Evolutionary conservation across 2,888 invertebrate species (phyloP).

Genomic region (Xiphydria camelus): DNA sequence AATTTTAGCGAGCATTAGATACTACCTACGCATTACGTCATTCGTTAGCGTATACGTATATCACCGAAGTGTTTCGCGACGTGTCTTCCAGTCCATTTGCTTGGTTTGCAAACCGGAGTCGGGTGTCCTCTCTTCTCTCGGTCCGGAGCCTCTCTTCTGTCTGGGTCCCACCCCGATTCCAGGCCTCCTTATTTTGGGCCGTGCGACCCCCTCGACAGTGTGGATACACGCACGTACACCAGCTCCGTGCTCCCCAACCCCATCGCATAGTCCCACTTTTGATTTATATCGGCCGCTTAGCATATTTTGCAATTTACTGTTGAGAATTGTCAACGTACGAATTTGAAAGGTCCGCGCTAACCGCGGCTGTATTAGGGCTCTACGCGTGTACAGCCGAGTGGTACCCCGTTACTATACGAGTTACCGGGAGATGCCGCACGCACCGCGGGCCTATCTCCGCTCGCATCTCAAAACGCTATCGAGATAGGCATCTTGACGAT

Average conservation of each 20-base stretch:
- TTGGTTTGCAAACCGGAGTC: slow-evolving; percentile 54
- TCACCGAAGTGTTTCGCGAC: slow-evolving; percentile 18
- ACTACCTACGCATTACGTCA: too few relatives aligned
- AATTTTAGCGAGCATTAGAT: too few relatives aligned
- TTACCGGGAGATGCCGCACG: not conserved
- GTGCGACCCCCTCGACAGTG: too few relatives aligned
- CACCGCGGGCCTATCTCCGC: slow-evolving; percentile 44
- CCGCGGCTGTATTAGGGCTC: slow-evolving; percentile 30
- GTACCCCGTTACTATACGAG: slow-evolving; percentile 39
- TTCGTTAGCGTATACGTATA: too few relatives aligned
- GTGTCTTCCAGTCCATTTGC: slow-evolving; percentile 54
- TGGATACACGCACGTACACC: too few relatives aligned
- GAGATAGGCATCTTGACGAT: slow-evolving; percentile 54
- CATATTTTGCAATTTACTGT: slow-evolving; percentile 59
- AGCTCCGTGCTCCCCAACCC: slow-evolving; percentile 18
- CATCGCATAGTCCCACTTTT: slow-evolving; percentile 42
- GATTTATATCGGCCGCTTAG: slow-evolving; percentile 58
- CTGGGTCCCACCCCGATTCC: slow-evolving; percentile 5
- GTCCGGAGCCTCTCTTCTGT: slow-evolving; percentile 8
- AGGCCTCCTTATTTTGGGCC: slow-evolving; percentile 25
- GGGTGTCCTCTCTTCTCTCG: slow-evolving; percentile 11
- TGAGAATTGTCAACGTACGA: slow-evolving; percentile 55
- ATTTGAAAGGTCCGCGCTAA: slow-evolving; percentile 21
- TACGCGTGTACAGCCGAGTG: slow-evolving; percentile 22
- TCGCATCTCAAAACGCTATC: too few relatives aligned